phyloP scores from a whole-genome alignment of 2,888 invertebrate species.

The Gymnocheta viridis region DNA sequence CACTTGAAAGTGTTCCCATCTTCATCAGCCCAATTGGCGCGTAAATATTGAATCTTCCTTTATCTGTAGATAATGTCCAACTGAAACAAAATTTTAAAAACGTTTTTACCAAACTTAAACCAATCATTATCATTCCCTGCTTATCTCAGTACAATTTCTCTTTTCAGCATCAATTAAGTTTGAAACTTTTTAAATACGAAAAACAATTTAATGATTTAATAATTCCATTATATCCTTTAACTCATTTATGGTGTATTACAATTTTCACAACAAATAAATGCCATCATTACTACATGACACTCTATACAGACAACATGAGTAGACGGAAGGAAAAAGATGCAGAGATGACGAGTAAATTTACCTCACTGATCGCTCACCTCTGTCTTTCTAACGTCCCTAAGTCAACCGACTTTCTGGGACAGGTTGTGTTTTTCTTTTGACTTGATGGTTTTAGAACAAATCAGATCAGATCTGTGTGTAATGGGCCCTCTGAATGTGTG shows the following conservation, averaged over 20 bases:
- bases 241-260: constrained; percentile 53
- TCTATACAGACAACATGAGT: constrained; percentile 48
- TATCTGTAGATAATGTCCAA: too few relatives aligned
- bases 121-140: too few relatives aligned
- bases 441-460: constrained; percentile 14
- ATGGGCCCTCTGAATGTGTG: not conserved
- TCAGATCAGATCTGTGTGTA: constrained; percentile 1
- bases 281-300: constrained; percentile 67
- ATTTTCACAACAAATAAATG: constrained; percentile 67
- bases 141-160: not conserved
- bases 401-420: constrained; percentile 51
- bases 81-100: too few relatives aligned
- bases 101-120: too few relatives aligned
- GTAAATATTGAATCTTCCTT: too few relatives aligned
- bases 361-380: not conserved
- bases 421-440: constrained; percentile 16
- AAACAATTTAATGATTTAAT: constrained; percentile 56
- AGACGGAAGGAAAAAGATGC: not conserved
- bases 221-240: constrained; percentile 37
- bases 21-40: too few relatives aligned
- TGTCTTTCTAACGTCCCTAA: not conserved
- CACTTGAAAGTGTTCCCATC: too few relatives aligned
- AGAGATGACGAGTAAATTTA: constrained; percentile 30
- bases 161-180: constrained; percentile 7
- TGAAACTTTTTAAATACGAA: constrained; percentile 16